These are phyloP conservation scores for Pomacea canaliculata DNA, from an alignment of 2,888 invertebrate species.

Conservation along the genomic window DNA sequence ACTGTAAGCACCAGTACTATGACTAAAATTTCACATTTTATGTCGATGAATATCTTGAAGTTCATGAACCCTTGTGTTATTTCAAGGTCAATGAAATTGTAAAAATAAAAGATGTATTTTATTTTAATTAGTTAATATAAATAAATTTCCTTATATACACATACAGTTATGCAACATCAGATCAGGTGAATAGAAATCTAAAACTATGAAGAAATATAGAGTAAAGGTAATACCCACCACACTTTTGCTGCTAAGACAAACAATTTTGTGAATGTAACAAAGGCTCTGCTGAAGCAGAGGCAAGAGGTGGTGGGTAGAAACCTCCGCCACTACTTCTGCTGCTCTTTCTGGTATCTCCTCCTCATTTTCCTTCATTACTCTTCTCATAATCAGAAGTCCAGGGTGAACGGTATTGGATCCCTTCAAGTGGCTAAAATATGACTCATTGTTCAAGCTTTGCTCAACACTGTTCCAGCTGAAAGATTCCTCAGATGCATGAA, in stretches of 20 bases:
- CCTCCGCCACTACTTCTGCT: slow-evolving; percentile 6
- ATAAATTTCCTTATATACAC: too few relatives aligned
- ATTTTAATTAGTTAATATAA: too few relatives aligned
- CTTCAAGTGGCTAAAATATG: slow-evolving; percentile 9
- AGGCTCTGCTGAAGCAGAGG: slow-evolving; percentile 16
- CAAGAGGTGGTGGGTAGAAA: neutral
- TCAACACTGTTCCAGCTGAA: neutral
- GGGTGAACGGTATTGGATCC: neutral
- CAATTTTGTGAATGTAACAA: slow-evolving; percentile 17
- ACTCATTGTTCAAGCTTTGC: neutral
- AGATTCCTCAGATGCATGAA: slow-evolving; percentile 13
- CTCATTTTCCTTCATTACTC: slow-evolving; percentile 6
- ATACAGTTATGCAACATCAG: neutral
- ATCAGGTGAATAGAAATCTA: neutral
- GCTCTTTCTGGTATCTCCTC: slow-evolving; percentile 11
- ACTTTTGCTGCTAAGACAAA: neutral
- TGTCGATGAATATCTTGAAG: too few relatives aligned
- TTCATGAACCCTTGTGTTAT: too few relatives aligned
- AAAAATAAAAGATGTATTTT: too few relatives aligned
- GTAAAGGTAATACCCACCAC: neutral
- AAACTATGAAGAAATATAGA: neutral
- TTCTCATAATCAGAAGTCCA: slow-evolving; percentile 11
- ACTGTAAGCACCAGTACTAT: too few relatives aligned
- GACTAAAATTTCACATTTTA: too few relatives aligned
- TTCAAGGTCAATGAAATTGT: too few relatives aligned